These are phyloP conservation scores for Amphiprion ocellaris DNA, from an alignment of 2,113 vertebrate genomes.

Conservation along the genomic window DNA sequence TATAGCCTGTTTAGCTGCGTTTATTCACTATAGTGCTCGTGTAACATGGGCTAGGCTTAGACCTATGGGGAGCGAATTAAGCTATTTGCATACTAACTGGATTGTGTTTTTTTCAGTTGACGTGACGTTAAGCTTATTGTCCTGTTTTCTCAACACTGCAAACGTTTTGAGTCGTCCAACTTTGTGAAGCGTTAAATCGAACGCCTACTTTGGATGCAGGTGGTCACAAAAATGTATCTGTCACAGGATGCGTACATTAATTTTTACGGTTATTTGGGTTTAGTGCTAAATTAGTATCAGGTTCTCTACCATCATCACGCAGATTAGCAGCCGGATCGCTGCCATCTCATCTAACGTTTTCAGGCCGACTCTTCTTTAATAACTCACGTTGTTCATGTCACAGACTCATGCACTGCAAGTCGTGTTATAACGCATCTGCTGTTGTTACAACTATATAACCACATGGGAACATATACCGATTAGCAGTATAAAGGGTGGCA, in stretches of 20 bases:
- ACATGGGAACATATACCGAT: constrained; percentile 17
- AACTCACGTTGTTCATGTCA: background rate
- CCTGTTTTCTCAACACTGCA: background rate
- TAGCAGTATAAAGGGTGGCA: constrained; percentile 47
- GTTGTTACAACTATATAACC: background rate
- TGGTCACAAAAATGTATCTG: background rate
- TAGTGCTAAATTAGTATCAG: constrained; percentile 14
- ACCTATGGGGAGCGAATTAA: background rate
- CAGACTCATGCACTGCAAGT: background rate
- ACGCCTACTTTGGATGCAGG: background rate
- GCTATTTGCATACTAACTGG: constrained; percentile 42
- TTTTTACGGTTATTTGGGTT: constrained; percentile 5
- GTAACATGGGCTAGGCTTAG: constrained; percentile 1
- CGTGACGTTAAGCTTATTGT: constrained; percentile 38
- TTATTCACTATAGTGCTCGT: background rate
- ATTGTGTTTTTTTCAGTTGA: constrained; percentile 20
- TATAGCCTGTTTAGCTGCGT: constrained; percentile 19
- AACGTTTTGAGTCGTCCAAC: constrained; percentile 11
- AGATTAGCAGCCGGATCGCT: constrained; percentile 1
- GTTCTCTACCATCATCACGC: background rate
- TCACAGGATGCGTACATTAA: constrained; percentile 5
- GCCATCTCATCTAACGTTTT: background rate
- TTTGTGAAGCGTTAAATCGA: constrained; percentile 13
- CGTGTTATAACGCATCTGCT: constrained; percentile 5
- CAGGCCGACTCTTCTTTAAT: background rate